A percentile compares a stretch with the other conserved stretches of the same genome.
Conservation (phyloP, 1,140 invertebrate genomes). For the Drosophila ananassae region DNA sequence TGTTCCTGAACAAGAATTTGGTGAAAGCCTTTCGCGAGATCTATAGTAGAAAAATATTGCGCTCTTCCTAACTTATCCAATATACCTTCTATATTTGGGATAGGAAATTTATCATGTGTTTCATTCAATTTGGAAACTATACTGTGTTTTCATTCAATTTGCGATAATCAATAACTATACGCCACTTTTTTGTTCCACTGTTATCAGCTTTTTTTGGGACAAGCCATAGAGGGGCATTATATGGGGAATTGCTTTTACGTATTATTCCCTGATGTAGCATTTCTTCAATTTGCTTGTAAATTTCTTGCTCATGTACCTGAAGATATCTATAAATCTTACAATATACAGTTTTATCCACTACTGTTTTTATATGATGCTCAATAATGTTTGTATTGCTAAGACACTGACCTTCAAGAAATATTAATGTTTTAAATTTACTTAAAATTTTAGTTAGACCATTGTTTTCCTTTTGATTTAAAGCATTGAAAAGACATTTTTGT, state of each 20-base stretch:
- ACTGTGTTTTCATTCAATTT: conserved; percentile 1
- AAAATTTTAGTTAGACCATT: conserved; percentile 23
- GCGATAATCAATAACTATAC: conserved; percentile 3
- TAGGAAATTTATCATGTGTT: conserved; percentile 21
- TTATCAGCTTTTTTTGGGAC: conserved; percentile 60
- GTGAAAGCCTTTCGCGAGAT: conserved; percentile 69
- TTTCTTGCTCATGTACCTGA: conserved; percentile 43
- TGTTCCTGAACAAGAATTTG: conserved; percentile 39
- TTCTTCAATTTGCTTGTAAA: conserved; percentile 20
- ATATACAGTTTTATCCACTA: conserved; percentile 40
- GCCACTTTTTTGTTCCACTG: conserved; percentile 35
- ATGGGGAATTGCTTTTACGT: conserved; percentile 44
- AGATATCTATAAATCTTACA: conserved; percentile 69
- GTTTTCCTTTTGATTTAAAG: conserved; percentile 26
- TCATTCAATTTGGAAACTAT: no score
- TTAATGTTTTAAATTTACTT: conserved; percentile 6
- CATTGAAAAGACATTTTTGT: conserved; percentile 30
- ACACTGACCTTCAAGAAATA: conserved; percentile 26
- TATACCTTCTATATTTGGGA: conserved; percentile 40
- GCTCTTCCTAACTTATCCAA: background rate
- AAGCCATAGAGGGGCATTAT: conserved; percentile 52
- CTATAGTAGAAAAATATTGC: conserved; percentile 34
- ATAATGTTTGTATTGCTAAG: conserved; percentile 5
- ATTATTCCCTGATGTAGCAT: conserved; percentile 69
- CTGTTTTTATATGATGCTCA: conserved; percentile 65